Percentiles rank a stretch among this genome's conserved stretches.
Evolutionary conservation across 2,113 vertebrate genomes (phyloP).

Genomic region (Promerops cafer): DNA sequence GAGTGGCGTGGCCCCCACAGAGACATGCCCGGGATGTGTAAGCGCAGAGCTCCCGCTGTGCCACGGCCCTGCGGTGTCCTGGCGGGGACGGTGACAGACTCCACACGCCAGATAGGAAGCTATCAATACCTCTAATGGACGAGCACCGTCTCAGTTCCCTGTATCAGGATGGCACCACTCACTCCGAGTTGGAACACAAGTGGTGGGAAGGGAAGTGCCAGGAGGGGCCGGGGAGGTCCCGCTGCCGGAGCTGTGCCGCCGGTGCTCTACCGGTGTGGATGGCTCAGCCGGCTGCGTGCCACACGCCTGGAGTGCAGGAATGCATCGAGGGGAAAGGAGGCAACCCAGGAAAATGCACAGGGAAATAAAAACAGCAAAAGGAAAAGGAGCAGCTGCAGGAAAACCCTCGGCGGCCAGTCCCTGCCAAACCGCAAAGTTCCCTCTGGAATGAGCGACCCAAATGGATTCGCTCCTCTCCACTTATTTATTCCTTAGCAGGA

Average conservation of each 20-base stretch:
- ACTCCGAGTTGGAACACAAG: accelerated
- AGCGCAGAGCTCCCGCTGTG: neutral
- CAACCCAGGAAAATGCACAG: neutral
- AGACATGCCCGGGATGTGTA: neutral
- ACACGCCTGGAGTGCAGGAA: accelerated
- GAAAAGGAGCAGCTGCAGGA: neutral
- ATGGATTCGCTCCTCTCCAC: accelerated
- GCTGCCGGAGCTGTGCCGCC: accelerated
- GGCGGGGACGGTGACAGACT: neutral
- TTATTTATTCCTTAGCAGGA: neutral
- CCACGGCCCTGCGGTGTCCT: accelerated
- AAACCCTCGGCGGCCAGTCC: accelerated
- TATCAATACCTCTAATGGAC: neutral
- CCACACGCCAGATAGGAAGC: neutral
- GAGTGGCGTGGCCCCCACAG: accelerated
- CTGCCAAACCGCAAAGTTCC: accelerated
- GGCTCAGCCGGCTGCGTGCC: neutral
- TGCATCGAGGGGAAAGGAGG: neutral
- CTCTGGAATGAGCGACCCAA: neutral
- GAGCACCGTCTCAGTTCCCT: neutral
- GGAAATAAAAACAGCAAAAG: neutral
- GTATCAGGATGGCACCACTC: accelerated
- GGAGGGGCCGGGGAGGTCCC: accelerated
- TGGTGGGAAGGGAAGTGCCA: neutral
- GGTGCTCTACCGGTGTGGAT: accelerated